These are phyloP conservation scores for Hirundichthys speculiger DNA, from an alignment of 2,113 vertebrate species.

Conservation along the genomic window DNA sequence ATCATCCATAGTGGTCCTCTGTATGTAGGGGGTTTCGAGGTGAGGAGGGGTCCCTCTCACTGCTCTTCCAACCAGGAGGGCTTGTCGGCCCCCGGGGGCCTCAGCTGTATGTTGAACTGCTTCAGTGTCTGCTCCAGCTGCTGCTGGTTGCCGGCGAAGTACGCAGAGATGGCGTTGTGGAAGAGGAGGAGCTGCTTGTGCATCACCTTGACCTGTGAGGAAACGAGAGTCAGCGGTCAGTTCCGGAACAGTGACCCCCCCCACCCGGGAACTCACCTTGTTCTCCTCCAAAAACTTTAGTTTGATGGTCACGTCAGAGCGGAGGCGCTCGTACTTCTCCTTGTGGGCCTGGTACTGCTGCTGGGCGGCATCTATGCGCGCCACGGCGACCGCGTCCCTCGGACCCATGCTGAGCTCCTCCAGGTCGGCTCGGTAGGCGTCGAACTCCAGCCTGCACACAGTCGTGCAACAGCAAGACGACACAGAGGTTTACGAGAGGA, in stretches of 20 bases:
- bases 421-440: slow-evolving; percentile 94
- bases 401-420: slow-evolving; percentile 95
- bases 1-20: slow-evolving; percentile 57
- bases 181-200: slow-evolving; percentile 98
- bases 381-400: slow-evolving; percentile 86
- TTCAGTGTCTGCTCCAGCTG: slow-evolving; percentile 95
- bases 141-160: slow-evolving; percentile 98
- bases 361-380: slow-evolving; percentile 89
- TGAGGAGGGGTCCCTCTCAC: slow-evolving; percentile 70
- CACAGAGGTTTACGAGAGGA: no score
- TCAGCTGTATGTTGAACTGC: slow-evolving; percentile 96
- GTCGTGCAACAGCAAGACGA: no score
- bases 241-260: no score
- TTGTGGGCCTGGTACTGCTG: slow-evolving; percentile 92
- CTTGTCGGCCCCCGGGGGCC: slow-evolving; percentile 90
- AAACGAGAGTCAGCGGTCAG: no score
- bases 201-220: slow-evolving; percentile 95
- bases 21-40: slow-evolving; percentile 47
- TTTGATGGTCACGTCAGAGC: slow-evolving; percentile 93
- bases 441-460: slow-evolving; percentile 89
- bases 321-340: slow-evolving; percentile 93
- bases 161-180: slow-evolving; percentile 96
- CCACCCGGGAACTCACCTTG: slow-evolving; percentile 82
- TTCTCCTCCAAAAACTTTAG: slow-evolving; percentile 98
- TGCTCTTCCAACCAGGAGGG: slow-evolving; percentile 99